A percentile compares a stretch with the other conserved stretches of the same genome.
Conservation (phyloP, 2,113 vertebrate genomes). For the Rhinopithecus roxellana region DNA sequence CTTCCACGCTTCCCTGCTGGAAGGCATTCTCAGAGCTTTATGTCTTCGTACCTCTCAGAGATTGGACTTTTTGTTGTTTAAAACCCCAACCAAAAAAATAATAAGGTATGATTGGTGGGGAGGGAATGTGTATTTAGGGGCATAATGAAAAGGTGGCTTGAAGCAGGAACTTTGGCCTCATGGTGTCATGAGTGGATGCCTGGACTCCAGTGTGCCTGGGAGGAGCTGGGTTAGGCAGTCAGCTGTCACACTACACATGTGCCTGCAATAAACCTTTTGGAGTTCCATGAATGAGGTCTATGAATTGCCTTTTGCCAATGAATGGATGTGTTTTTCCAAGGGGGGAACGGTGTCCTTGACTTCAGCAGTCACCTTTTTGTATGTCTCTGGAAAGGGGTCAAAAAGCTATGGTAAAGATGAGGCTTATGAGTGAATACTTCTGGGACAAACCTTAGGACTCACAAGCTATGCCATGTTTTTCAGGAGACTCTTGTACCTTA, state of each 20-base stretch:
- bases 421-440: background rate
- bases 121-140: background rate
- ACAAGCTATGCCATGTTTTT: background rate
- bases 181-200: background rate
- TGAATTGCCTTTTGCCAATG: background rate
- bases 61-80: constrained; percentile 15
- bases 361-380: background rate
- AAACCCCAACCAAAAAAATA: constrained; percentile 27
- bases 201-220: background rate
- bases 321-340: background rate
- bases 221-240: background rate
- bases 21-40: constrained; percentile 6
- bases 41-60: constrained; percentile 40
- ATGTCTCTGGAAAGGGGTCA: background rate
- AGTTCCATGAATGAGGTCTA: background rate
- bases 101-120: background rate
- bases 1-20: background rate
- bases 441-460: background rate
- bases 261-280: background rate
- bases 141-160: background rate
- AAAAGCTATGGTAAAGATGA: background rate
- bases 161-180: background rate
- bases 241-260: background rate
- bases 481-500: background rate
- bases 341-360: background rate